Percentiles rank a stretch among this genome's conserved stretches.
phyloP scores from a whole-genome alignment of 2,113 vertebrate species.

The Macaca mulatta region DNA sequence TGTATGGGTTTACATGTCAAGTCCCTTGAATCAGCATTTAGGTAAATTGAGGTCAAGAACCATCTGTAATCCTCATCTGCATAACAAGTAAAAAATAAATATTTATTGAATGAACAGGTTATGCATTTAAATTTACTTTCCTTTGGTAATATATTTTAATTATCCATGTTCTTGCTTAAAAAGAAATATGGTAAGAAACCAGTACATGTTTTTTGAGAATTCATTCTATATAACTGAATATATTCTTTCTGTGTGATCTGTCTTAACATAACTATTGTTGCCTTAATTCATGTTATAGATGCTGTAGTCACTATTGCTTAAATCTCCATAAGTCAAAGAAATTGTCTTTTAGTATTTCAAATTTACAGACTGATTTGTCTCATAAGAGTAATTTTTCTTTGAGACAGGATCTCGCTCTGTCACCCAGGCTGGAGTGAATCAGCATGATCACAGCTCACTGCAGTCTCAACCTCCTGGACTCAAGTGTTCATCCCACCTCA shows the following conservation, averaged over 20 bases:
- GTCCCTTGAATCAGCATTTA: neutral
- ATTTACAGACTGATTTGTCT: neutral
- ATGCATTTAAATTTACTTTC: neutral
- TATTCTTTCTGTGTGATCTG: neutral
- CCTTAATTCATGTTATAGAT: slow-evolving; percentile 30
- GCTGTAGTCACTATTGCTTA: slow-evolving; percentile 41
- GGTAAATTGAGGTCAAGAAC: neutral
- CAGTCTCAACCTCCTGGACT: too few relatives aligned
- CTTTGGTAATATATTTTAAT: neutral
- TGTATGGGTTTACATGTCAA: neutral
- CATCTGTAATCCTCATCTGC: neutral
- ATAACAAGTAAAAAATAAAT: neutral
- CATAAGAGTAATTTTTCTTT: too few relatives aligned
- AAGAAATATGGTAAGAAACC: neutral
- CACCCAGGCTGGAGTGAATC: too few relatives aligned
- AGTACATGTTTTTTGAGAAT: neutral
- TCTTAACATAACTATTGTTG: slow-evolving; percentile 12
- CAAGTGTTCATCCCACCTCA: too few relatives aligned
- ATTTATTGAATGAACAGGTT: neutral
- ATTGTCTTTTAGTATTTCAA: neutral
- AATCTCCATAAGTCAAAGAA: slow-evolving; percentile 48
- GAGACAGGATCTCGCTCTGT: too few relatives aligned
- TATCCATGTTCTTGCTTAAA: neutral
- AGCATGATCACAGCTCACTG: too few relatives aligned
- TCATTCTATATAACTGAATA: neutral